Evolutionary conservation across 2,888 invertebrate species (phyloP), one percentile per base, ranked within the genome.

Genomic region (Platycheirus rosarum): DNA sequence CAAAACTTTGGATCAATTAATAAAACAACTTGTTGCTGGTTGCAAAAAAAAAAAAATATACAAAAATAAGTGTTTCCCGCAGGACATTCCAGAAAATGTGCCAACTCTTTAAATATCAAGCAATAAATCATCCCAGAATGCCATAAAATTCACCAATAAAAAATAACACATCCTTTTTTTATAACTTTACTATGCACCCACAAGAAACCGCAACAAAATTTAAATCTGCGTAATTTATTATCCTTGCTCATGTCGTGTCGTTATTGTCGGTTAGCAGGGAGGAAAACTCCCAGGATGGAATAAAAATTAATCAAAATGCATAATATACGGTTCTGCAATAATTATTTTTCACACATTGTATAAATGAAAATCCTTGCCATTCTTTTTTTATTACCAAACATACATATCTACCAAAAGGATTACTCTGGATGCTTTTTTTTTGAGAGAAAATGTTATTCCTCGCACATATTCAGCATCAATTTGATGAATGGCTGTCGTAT

Each of bases 401-500:
- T 23, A 32, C 29, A 32, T 65, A 55, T 70, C 55, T 23, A 37
- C 42, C 1, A 63, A 71, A 77, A 71, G 77, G 65, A 77, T 77
- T 77, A 74, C 73, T 53, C 18, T 70, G 23, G 23, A n/a, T 23
- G 23, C 23, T 23, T 40, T 63, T 16, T 62, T 69, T 66, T 9
- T 35, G 11, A 9, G 18, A 62, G 44, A 46, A 32, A 16, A 68
- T 71, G 46, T 35, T 63, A 82, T 82, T 77, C 82, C 71, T 82
- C 55, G 68, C 77, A 82, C 82, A 82, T 77, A 82, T 66, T 77
- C 82, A 82, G 71, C 82, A 82, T 82, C 77, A 82, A 77, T 76
- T 82, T 82, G 82, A 82, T 82, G 82, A 77, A 82, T 82, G 77
- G 77, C 55, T 82, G 82, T 82, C 82, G 77, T 63, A 82, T 82